phyloP scores from a whole-genome alignment of 2,113 vertebrate genomes.

The Hippocampus zosterae region DNA sequence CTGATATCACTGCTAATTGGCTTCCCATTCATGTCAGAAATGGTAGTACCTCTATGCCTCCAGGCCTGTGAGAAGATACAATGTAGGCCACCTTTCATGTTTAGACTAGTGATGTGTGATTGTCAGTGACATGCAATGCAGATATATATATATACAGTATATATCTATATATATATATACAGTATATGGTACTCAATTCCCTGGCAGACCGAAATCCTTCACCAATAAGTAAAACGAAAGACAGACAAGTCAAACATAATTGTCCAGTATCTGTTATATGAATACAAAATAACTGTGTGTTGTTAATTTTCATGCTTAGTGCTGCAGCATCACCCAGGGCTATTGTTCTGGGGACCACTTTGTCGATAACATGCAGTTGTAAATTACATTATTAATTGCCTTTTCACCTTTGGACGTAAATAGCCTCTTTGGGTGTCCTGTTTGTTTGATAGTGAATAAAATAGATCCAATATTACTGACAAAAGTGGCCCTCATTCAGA shows the following conservation, averaged over 20 bases:
- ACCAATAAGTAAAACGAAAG: slow-evolving; percentile 43
- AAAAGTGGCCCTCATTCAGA: slow-evolving; percentile 54
- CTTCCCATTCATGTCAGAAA: slow-evolving; percentile 12
- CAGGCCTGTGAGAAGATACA: background rate
- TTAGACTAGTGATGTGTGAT: background rate
- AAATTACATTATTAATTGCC: slow-evolving; percentile 18
- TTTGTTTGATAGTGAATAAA: slow-evolving; percentile 1
- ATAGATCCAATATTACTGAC: slow-evolving; percentile 12
- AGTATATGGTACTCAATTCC: background rate
- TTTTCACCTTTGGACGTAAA: slow-evolving; percentile 17
- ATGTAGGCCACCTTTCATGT: background rate
- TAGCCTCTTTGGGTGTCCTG: slow-evolving; percentile 5
- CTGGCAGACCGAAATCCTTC: slow-evolving; percentile 65
- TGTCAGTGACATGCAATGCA: background rate
- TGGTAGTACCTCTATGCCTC: slow-evolving; percentile 9
- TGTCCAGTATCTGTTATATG: slow-evolving; percentile 48
- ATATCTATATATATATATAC: no score
- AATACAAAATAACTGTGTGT: slow-evolving; percentile 49
- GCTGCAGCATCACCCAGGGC: slow-evolving; percentile 55
- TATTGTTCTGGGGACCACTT: slow-evolving; percentile 59
- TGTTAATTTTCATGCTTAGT: slow-evolving; percentile 54
- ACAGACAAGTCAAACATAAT: slow-evolving; percentile 38
- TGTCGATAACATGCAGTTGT: slow-evolving; percentile 31
- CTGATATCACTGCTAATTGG: slow-evolving; percentile 9
- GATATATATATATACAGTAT: no score